Percentiles rank a stretch among this genome's conserved stretches.
Conservation (phyloP, 2,888 invertebrate species). For the Nomada lathburiana region DNA sequence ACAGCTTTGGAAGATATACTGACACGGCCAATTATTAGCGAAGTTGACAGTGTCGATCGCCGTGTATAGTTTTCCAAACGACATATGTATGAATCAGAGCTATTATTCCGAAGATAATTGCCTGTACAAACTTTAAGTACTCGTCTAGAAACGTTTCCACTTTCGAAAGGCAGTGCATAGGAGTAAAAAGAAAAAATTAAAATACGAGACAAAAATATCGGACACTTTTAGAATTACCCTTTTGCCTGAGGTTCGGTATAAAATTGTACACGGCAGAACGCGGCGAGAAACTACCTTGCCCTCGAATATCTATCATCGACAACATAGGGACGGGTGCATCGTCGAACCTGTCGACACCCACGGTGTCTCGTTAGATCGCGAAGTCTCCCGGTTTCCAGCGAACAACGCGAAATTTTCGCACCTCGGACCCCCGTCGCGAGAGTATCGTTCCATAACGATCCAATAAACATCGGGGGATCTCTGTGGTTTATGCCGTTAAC, state of each 20-base stretch:
- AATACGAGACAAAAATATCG: no score
- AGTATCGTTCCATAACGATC: conserved; percentile 62
- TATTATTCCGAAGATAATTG: no score
- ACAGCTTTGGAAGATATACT: not conserved
- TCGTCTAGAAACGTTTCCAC: no score
- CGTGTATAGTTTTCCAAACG: no score
- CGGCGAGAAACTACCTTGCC: not conserved
- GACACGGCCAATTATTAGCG: no score
- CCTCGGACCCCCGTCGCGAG: conserved; percentile 47
- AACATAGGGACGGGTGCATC: conserved; percentile 22
- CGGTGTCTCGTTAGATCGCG: conserved; percentile 46
- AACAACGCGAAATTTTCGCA: conserved; percentile 66
- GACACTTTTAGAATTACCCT: not conserved
- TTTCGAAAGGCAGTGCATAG: no score
- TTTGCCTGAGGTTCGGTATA: not conserved
- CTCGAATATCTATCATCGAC: conserved; percentile 24
- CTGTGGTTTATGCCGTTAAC: conserved; percentile 68
- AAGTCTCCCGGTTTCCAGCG: conserved; percentile 21
- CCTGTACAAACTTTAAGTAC: no score
- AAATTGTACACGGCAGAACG: not conserved
- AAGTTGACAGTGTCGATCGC: no score
- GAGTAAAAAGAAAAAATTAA: no score
- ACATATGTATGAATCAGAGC: no score
- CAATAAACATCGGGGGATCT: conserved; percentile 66
- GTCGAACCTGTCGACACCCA: conserved; percentile 55